Conservation (phyloP, 2,113 vertebrate species). For the Dicaeum eximium region DNA sequence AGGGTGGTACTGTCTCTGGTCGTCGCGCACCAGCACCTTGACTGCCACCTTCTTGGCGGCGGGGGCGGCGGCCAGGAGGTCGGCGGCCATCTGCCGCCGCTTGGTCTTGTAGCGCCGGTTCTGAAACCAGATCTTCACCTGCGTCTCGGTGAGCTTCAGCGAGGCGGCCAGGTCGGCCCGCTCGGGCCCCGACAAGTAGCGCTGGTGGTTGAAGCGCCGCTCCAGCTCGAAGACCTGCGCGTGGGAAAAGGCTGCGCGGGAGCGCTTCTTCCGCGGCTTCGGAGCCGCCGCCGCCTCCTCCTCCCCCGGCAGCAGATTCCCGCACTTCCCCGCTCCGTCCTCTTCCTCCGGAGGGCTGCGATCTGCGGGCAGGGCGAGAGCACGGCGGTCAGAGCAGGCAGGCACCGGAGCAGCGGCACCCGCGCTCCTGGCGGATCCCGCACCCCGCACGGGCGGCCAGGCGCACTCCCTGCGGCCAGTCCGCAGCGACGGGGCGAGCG, state of each 20-base stretch:
- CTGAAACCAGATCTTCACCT: constrained; percentile 99
- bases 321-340: constrained; percentile 28
- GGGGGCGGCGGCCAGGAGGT: constrained; percentile 89
- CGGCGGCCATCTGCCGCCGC: constrained; percentile 93
- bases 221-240: constrained; percentile 99
- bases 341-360: constrained; percentile 70
- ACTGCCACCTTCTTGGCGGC: constrained; percentile 96
- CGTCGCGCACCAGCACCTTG: constrained; percentile 95
- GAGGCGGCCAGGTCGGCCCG: constrained; percentile 95
- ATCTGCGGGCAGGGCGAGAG: constrained; percentile 58
- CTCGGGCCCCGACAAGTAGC: constrained; percentile 95
- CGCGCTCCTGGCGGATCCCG: neutral
- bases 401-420: neutral
- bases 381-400: neutral
- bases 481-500: neutral
- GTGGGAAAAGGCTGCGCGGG: constrained; percentile 95
- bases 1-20: constrained; percentile 95
- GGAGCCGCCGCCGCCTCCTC: constrained; percentile 68
- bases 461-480: neutral
- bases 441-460: neutral
- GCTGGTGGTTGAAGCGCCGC: constrained; percentile 97
- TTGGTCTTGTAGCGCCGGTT: constrained; percentile 99
- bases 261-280: constrained; percentile 95
- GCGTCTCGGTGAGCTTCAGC: constrained; percentile 96
- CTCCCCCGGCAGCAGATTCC: constrained; percentile 57